Base-by-base conservation (phyloP, 2,888 invertebrate genomes). In the Plagodis pulveraria region DNA sequence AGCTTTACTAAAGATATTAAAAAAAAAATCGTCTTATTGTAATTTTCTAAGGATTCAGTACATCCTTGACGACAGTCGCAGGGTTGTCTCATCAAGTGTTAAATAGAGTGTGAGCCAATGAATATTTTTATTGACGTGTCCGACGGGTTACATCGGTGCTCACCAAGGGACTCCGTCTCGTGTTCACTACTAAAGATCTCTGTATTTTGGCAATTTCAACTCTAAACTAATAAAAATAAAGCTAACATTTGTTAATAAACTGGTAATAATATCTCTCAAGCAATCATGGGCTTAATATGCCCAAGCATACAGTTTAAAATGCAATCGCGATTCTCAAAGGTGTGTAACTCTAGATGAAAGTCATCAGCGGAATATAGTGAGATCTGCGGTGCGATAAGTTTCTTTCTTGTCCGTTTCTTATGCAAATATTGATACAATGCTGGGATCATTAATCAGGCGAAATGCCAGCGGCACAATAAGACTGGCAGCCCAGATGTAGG, bases 381-480 rank as follows among this genome's bases (percentile, higher is more conserved):
- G 87, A 91, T 89, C 77, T 80, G 82, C 82, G 78, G 81, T 77
- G 77, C 78, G 87, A 89, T 89, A 89, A 82, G 83, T 83, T 83
- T 77, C 80, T 86, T 84, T 85, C 89, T 84, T 82, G 84, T 78
- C 79, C 84, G 81, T 89, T 92, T 92, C 92, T 90, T 91, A 92
- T 92, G 91, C 92, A 91, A 92, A 92, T 92, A 91, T 91, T 91
- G 87, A 87, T 79, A 86, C 86, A 89, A 81, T 87, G 88, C 86
- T 82, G 77, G 79, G 73, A 79, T 87, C 91, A 92, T 92, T 91
- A 91, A 92, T 92, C 92, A 91, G 77, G 71, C 72, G 71, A 78
- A 81, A 83, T 81, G 81, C 74, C 80, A 78, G 75, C 81, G 84
- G 81, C 69, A 78, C 78, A 83, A 81, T 80, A 72, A 78, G 69